phyloP scores from a whole-genome alignment of 1,140 invertebrate species.

The Leptinotarsa defecta region DNA sequence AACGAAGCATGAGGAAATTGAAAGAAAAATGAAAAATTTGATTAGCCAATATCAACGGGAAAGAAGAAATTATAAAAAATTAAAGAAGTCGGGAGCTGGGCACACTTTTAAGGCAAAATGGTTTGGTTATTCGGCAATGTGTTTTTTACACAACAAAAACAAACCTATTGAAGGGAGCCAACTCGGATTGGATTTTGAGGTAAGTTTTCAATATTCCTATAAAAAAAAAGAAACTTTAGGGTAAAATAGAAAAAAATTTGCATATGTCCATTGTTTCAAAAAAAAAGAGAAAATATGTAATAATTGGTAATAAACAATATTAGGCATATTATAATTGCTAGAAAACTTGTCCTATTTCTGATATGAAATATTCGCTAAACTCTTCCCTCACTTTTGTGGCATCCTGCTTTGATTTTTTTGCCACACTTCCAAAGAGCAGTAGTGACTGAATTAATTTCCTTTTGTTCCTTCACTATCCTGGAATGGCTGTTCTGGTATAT shows the following conservation, averaged over 20 bases:
- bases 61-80: conserved; percentile 27
- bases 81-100: conserved; percentile 23
- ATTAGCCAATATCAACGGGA: conserved; percentile 26
- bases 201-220: not conserved
- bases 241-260: not conserved
- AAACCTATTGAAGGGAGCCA: not conserved
- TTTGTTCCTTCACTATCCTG: conserved; percentile 15
- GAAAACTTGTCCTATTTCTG: not conserved
- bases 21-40: conserved; percentile 1
- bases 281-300: not conserved
- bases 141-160: conserved; percentile 21
- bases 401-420: conserved; percentile 5
- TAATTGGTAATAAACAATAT: too few relatives aligned
- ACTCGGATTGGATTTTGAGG: not conserved
- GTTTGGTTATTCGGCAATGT: conserved; percentile 25
- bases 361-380: conserved; percentile 20
- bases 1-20: conserved; percentile 4
- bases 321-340: not conserved
- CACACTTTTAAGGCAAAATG: conserved; percentile 27
- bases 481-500: conserved; percentile 10
- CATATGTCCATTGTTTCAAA: not conserved
- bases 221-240: not conserved
- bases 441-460: not conserved
- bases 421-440: not conserved
- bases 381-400: conserved; percentile 7